A percentile compares a stretch with the other conserved stretches of the same genome.
Evolutionary conservation across 2,113 vertebrate genomes (phyloP).

Genomic region (Lepisosteus oculatus): DNA sequence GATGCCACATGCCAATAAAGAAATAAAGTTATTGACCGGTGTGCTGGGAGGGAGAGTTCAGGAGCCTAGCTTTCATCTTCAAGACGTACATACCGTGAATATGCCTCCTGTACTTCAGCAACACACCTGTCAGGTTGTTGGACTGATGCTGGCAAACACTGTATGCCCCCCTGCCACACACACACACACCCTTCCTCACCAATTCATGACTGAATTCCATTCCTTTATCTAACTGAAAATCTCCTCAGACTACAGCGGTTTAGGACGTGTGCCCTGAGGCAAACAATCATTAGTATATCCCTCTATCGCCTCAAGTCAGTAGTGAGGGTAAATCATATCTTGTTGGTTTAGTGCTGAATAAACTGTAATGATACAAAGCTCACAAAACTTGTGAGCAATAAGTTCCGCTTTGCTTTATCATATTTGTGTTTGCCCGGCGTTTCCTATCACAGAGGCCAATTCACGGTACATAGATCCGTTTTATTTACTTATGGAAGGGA

Average conservation of each 20-base stretch:
- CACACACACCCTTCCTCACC: not conserved
- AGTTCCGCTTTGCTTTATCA: slow-evolving; percentile 56
- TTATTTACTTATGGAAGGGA: slow-evolving; percentile 29
- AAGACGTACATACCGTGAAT: slow-evolving; percentile 21
- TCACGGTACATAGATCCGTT: slow-evolving; percentile 42
- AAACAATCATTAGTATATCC: slow-evolving; percentile 38
- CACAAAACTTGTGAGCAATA: slow-evolving; percentile 26
- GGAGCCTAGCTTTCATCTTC: slow-evolving; percentile 15
- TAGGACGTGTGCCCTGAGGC: slow-evolving; percentile 35
- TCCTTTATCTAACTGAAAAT: slow-evolving; percentile 70
- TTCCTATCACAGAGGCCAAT: slow-evolving; percentile 41
- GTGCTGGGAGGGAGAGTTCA: slow-evolving; percentile 39
- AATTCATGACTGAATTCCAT: not conserved
- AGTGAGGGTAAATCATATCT: slow-evolving; percentile 46
- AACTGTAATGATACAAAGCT: slow-evolving; percentile 58
- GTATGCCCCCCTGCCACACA: not conserved
- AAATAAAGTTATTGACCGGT: not conserved
- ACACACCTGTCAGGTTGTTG: slow-evolving; percentile 11
- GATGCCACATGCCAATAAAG: not conserved
- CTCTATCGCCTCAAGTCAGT: slow-evolving; percentile 28
- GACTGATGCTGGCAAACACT: not conserved
- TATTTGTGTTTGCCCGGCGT: slow-evolving; percentile 44
- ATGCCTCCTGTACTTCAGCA: slow-evolving; percentile 21
- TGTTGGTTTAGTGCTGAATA: slow-evolving; percentile 57
- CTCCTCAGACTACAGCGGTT: slow-evolving; percentile 44